phyloP scores from a whole-genome alignment of 2,888 invertebrate species.

The Agrochola circellaris region DNA sequence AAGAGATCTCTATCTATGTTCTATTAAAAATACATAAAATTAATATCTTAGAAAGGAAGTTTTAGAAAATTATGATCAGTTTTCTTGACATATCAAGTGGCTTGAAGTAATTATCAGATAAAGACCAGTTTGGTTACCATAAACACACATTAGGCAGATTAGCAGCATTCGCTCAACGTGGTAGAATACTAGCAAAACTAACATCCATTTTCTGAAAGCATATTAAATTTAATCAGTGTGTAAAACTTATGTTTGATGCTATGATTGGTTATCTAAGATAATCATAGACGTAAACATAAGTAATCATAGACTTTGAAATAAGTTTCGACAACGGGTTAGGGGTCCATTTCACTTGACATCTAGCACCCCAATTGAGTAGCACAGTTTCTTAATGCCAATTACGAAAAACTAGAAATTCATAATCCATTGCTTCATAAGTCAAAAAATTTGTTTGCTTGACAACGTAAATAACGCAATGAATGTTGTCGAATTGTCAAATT shows the following conservation, averaged over 20 bases:
- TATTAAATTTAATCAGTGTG: neutral
- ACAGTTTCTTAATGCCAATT: too few relatives aligned
- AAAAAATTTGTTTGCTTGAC: too few relatives aligned
- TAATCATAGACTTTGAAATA: neutral
- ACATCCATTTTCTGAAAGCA: neutral
- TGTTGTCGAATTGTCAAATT: too few relatives aligned
- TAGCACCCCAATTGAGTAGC: too few relatives aligned
- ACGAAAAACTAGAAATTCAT: too few relatives aligned
- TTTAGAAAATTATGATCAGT: constrained; percentile 19
- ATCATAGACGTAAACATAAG: neutral
- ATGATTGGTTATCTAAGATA: neutral
- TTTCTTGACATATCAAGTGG: constrained; percentile 17
- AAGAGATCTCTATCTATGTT: constrained; percentile 34
- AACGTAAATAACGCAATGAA: too few relatives aligned
- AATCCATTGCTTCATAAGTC: too few relatives aligned
- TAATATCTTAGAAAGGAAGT: constrained; percentile 27
- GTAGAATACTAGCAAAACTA: neutral
- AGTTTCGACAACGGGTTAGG: neutral
- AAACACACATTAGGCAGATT: constrained; percentile 22
- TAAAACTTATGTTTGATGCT: neutral
- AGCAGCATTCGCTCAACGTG: neutral
- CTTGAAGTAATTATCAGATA: constrained; percentile 31
- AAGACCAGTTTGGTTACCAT: neutral
- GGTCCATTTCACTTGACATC: too few relatives aligned
- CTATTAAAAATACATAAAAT: constrained; percentile 45